Evolutionary conservation across 2,797 vertebrate genomes (phyloP), one percentile per base, ranked within the genome.

Genomic region (Sebastes minor): DNA sequence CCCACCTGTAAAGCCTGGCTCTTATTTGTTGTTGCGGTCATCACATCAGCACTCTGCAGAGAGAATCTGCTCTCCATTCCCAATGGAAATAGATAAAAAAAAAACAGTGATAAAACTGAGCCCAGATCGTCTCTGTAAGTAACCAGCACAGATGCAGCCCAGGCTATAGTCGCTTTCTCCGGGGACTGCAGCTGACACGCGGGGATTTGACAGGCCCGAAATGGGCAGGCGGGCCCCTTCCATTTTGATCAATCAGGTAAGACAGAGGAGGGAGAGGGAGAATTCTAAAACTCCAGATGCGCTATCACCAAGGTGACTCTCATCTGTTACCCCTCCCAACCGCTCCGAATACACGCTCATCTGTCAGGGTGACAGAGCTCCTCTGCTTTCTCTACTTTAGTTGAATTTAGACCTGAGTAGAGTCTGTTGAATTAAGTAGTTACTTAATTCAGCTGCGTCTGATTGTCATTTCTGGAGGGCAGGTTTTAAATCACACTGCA

Each of bases 231-330:
- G 20, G 82, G 87, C 69, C 69, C 84, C 74, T 87, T 93, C 91
- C 49, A 81, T 92, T 95, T 92, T 93, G 90, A 95, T 95, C 93
- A 91, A 89, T 94, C 94, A 92, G 91, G 71, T 82, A 71, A 68
- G 88, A 91, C 85, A 90, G 80, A 84, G 71, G 59, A 72, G 52
- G 69, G 71, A 72, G 59, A 80, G 84, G 3, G 42, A 90, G 91
- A 90, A 93, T 93, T 88, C 78, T 90, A 86, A 94, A 92, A 80
- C 83, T 91, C 88, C 86, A 91, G 90, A 92, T 94, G 89, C 89
- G 85, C 80, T 30, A 23, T 84, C 83, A 74, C 88, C 93, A 94
- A 94, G 93, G 90, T 93, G 90, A 94, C 89, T 91, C 85, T 86
- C 83, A 88, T 93, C 80, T 72, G 79, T 89, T 92, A 85, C 81